These are phyloP conservation scores for Bos taurus DNA, from an alignment of 2,113 vertebrate genomes.

Conservation along the genomic window ARS-UCD2.0 NC_037328.1:146897501-146898000, in stretches of 20 bases:
- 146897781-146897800: background rate
- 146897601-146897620: slow-evolving; percentile 23
- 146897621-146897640: background rate
- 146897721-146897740: background rate
- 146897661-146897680: background rate
- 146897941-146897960: background rate
- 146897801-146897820: background rate
- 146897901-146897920: background rate
- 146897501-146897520: background rate
- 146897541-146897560: background rate
- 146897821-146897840: background rate
- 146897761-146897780: background rate
- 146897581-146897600: background rate
- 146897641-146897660: background rate
- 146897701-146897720: background rate
- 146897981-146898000: background rate
- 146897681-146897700: slow-evolving; percentile 15
- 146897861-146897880: background rate
- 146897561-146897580: background rate
- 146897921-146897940: background rate
- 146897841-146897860: background rate
- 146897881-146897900: background rate
- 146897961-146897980: background rate
- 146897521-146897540: background rate
- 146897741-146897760: background rate